Conservation (phyloP, 2,797 vertebrate genomes). For the Squalus acanthias region DNA sequence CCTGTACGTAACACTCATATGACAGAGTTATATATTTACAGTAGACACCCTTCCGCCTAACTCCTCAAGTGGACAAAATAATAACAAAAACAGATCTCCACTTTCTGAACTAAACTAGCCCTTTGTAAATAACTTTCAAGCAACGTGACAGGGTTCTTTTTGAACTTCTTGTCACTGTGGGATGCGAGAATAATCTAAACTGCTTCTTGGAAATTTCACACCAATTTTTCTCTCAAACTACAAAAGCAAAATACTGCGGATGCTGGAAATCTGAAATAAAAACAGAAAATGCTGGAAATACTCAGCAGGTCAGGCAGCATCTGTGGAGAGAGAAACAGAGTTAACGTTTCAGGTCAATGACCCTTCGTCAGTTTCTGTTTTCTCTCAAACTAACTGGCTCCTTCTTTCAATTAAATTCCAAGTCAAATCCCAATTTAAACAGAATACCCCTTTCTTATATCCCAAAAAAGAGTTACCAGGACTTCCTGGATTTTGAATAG, state of each 20-base stretch:
- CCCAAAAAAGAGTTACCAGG: not conserved
- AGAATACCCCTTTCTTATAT: not conserved
- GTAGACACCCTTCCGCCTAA: not conserved
- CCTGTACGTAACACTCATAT: not conserved
- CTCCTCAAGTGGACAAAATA: not conserved
- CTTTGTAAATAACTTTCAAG: not conserved
- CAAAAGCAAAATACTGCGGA: too few species aligned
- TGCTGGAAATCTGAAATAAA: too few species aligned
- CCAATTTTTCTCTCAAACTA: not conserved
- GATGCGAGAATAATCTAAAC: not conserved
- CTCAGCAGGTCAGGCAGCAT: too few species aligned
- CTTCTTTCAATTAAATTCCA: not conserved
- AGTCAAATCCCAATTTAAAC: not conserved
- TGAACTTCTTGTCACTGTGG: too few species aligned
- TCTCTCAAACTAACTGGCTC: not conserved
- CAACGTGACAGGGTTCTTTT: too few species aligned
- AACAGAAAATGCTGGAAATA: too few species aligned
- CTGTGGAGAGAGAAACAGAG: too few species aligned
- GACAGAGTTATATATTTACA: not conserved
- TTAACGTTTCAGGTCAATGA: too few species aligned
- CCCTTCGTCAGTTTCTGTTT: not conserved
- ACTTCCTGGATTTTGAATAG: not conserved
- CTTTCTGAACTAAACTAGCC: not conserved
- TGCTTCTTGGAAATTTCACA: not conserved
- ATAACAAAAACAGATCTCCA: not conserved